Conservation (phyloP, 2,888 invertebrate species). For the Tipula lateralis region DNA sequence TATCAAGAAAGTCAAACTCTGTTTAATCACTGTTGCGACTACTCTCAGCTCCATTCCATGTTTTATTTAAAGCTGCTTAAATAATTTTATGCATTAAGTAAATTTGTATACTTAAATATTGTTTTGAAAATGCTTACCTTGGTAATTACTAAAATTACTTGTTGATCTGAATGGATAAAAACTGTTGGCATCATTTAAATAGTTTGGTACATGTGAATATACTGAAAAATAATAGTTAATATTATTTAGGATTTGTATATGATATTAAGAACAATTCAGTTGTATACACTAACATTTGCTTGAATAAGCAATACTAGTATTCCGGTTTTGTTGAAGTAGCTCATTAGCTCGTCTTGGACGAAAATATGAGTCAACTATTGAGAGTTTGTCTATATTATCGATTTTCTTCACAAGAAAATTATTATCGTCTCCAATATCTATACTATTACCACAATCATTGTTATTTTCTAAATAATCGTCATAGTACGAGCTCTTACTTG, state of each 20-base stretch:
- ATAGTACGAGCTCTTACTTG: background rate
- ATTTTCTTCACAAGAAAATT: conserved; percentile 30
- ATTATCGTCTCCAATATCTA: background rate
- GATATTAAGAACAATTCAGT: background rate
- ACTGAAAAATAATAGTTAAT: background rate
- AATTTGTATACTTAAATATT: background rate
- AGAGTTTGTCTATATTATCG: background rate
- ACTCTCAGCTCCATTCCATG: background rate
- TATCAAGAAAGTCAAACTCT: background rate
- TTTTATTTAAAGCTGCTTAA: background rate
- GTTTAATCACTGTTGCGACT: background rate
- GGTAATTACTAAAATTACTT: background rate
- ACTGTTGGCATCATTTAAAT: conserved; percentile 1
- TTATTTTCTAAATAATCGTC: background rate
- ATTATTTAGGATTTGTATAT: background rate
- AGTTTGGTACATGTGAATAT: background rate
- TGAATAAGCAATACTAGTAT: conserved; percentile 42
- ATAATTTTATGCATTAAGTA: background rate
- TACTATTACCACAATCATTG: background rate
- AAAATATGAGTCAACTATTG: conserved; percentile 66
- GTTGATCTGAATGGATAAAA: background rate
- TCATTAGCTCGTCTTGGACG: conserved; percentile 59
- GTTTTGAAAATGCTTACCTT: background rate
- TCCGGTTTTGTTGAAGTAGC: conserved; percentile 54
- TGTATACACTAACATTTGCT: background rate